phyloP scores from a whole-genome alignment of 2,113 vertebrate species.

The Nanger granti region DNA sequence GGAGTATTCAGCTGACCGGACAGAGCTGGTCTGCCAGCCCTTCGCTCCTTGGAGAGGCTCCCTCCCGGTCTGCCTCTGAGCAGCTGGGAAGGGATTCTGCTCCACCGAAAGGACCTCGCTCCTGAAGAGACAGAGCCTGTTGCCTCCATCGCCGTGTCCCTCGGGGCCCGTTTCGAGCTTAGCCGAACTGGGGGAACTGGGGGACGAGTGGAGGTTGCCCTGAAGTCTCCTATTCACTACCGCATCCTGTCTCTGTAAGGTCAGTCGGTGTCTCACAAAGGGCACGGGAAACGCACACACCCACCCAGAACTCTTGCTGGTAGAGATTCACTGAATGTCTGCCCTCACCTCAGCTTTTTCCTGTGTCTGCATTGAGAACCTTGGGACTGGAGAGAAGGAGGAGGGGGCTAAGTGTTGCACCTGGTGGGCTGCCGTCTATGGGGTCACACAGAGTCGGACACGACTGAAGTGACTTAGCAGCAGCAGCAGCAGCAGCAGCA shows the following conservation, averaged over 20 bases:
- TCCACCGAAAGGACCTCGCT: not conserved
- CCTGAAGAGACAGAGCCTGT: not conserved
- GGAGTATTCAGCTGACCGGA: not conserved
- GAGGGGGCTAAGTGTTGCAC: not conserved
- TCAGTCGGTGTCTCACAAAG: not conserved
- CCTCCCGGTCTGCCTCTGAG: not conserved
- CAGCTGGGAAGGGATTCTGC: not conserved
- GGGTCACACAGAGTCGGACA: too few species aligned
- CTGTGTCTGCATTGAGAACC: slow-evolving; percentile 25
- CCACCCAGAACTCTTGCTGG: slow-evolving; percentile 55
- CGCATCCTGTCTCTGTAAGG: not conserved
- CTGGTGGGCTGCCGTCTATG: too few species aligned
- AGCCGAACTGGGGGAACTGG: not conserved
- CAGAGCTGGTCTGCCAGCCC: not conserved
- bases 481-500: too few species aligned
- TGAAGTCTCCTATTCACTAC: not conserved
- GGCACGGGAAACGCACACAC: not conserved
- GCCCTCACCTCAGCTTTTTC: slow-evolving; percentile 10
- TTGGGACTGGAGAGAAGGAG: not conserved
- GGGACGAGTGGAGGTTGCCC: not conserved
- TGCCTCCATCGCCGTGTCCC: not conserved
- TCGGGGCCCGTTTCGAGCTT: too few species aligned
- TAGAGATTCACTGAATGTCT: slow-evolving; percentile 52
- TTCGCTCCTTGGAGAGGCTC: not conserved
- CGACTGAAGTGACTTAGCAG: too few species aligned